Conservation (phyloP, 2,797 vertebrate genomes). For the Florisuga fusca region DNA sequence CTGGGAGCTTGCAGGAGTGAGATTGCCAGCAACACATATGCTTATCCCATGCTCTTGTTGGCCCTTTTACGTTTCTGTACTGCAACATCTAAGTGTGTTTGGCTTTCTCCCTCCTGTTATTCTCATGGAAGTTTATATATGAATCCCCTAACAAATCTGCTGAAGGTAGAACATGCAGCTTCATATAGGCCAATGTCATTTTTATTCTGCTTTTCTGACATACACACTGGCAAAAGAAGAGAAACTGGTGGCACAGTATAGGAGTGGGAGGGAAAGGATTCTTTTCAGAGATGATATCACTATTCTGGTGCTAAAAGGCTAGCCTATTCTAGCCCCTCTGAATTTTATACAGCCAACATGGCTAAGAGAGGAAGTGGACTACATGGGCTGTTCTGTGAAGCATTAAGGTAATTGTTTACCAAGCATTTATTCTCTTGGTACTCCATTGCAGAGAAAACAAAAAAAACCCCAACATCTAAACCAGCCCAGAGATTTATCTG, state of each 20-base stretch:
- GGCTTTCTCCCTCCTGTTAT: background rate
- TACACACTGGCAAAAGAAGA: background rate
- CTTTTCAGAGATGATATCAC: background rate
- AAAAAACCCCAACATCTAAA: background rate
- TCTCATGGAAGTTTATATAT: background rate
- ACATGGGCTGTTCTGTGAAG: background rate
- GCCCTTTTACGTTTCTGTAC: background rate
- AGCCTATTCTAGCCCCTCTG: background rate
- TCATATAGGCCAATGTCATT: background rate
- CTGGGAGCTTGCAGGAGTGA: background rate
- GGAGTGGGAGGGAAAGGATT: background rate
- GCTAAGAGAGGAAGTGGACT: background rate
- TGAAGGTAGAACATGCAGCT: background rate
- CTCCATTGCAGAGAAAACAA: background rate
- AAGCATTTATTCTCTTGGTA: background rate
- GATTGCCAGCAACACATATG: background rate
- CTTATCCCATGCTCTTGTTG: background rate
- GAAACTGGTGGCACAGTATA: background rate
- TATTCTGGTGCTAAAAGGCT: background rate
- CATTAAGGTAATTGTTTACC: background rate
- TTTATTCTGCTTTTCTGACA: background rate
- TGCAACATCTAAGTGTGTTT: background rate
- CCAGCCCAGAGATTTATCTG: background rate
- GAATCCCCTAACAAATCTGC: background rate
- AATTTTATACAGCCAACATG: background rate